Evolutionary conservation across 1,140 invertebrate genomes (phyloP), one percentile per base, ranked within the genome.

Genomic region (Hypothenemus hampei): DNA sequence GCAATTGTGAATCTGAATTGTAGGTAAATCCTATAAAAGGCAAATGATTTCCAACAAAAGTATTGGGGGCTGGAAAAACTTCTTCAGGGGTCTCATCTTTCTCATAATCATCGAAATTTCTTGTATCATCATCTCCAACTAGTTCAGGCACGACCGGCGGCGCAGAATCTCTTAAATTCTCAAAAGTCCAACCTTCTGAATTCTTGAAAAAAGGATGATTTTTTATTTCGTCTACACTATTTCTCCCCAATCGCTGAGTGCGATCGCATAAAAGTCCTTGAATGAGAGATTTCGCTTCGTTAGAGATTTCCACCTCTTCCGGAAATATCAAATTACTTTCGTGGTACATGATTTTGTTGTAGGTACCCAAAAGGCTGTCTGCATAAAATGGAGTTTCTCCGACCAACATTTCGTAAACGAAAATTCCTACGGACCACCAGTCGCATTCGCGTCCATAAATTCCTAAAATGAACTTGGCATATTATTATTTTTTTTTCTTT

Each of bases 361-460:
- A 99, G 8, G 97, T 99, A 23, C 93, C 94, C 24, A 98, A 91
- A 49, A 99, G 79, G 41, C 94, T 97, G 67, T 99, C 97, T 1
- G 96, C 95, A 77, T 97, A 99, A 75, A 99, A 99, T 3, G 97
- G 97, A 3, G 96, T 95, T 72, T 99, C 97, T n/a, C 95, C 93
- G 53, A 97, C 87, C 5, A 98, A 77, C 94, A 99, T 98, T 78
- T 99, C 97, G 74, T 97, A 99, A 0, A 99, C 78, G 73, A 99
- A 95, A 43, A 99, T 95, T 31, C 97, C 97, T 11, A 99, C 95
- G 11, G 93, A 96, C 97, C 97, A 99, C 93, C 93, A 99, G 76
- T 99, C 97, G 74, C 97, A 98, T 73, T 99, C 96, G 26, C 91
- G 76, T 0, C 96, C 95, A 72, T 93, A 93, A 22, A 90, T 86